Evolutionary conservation across 2,797 vertebrate species (phyloP), one percentile per base, ranked within the genome.

Genomic region (Huso huso): DNA sequence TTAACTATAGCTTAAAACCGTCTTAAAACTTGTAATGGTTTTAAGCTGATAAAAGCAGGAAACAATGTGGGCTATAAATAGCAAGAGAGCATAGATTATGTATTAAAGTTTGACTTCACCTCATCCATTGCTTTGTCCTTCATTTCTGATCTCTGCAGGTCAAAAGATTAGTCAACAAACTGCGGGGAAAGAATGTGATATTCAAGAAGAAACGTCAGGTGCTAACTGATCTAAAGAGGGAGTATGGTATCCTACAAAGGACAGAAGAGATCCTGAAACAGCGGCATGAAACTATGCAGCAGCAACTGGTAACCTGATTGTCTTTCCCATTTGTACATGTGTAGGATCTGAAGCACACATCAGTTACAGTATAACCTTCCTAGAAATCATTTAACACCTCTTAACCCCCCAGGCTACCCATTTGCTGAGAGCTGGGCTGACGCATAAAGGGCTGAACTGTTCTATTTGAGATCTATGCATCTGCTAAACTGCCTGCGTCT

Each of bases 151-250:
- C 70, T 7, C 80, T 73, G 6, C 78, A 98, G 96, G 83, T 98
- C 68, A 99, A 98, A 78, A 88, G 87, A n/a, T 89, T 97, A n/a
- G 92, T 98, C 76, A 91, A 51, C 65, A 96, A 94, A 78, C 81
- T 99, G 66, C 89, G 94, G 49, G 90, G 92, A 83, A 99, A 97
- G 83, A 94, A 83, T 76, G 92, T 91, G 0, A 58, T 88, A 4
- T 94, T 89, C 81, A 97, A 97, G 81, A 96, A 94, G 88, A 96
- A 91, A 72, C 87, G 92, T 0, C 90, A 89, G 75, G 93, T 95
- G 78, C 85, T 99, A 1, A 84, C 93, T 1, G 94, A 94, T 73
- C 80, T 95, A 66, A 91, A 89, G 58, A 90, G 87, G 0, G 96
- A 98, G 74, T 93, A 79, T 1, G 96, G 95, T 8, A 86, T 98